phyloP scores from a whole-genome alignment of 2,888 invertebrate species.

The Flabesymbios commensalis region DNA sequence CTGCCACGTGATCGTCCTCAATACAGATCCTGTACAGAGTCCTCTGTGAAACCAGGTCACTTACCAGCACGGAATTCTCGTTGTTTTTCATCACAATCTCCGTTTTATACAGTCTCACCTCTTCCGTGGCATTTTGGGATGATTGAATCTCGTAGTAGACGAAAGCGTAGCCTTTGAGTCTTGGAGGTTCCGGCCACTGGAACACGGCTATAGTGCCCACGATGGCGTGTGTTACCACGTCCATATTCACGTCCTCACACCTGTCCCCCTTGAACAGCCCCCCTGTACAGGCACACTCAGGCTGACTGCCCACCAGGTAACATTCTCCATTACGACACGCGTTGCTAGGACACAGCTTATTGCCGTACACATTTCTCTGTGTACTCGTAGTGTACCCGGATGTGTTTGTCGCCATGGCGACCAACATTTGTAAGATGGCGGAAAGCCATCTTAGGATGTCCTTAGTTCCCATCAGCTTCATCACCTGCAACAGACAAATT shows the following conservation, averaged over 20 bases:
- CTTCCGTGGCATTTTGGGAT: neutral
- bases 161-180: conserved; percentile 25
- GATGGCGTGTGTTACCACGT: conserved; percentile 5
- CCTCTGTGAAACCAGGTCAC: conserved; percentile 15
- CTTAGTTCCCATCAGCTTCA: no score
- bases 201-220: conserved; percentile 26
- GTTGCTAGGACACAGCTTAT: neutral
- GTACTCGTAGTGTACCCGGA: no score
- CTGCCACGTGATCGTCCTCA: conserved; percentile 24
- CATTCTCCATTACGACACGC: conserved; percentile 1
- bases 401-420: no score
- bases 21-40: conserved; percentile 25
- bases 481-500: no score
- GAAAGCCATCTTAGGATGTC: no score
- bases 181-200: conserved; percentile 27
- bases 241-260: conserved; percentile 21
- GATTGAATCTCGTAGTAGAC: conserved; percentile 23
- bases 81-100: conserved; percentile 20
- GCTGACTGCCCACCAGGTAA: neutral
- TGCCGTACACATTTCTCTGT: no score
- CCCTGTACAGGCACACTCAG: conserved; percentile 6
- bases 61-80: conserved; percentile 21
- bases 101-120: conserved; percentile 16
- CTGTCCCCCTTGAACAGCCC: conserved; percentile 15
- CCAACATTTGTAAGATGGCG: no score